Percentiles rank a stretch among this genome's conserved stretches.
These are phyloP conservation scores for Redunca redunca DNA, from an alignment of 2,113 vertebrate genomes.

Conservation along the genomic window DNA sequence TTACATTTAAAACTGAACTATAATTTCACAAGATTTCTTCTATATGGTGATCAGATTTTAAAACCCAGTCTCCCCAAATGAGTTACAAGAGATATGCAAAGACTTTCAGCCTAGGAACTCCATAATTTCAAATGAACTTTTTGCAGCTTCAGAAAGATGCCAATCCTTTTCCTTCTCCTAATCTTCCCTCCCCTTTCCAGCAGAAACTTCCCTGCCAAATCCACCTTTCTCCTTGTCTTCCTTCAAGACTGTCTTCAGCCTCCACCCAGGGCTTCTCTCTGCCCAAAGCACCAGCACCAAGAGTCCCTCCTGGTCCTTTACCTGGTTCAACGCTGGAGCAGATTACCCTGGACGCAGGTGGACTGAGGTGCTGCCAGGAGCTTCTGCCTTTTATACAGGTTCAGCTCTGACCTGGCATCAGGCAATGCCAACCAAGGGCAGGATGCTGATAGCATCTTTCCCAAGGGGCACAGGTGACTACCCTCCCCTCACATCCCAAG, in stretches of 20 bases:
- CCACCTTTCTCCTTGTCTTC: not conserved
- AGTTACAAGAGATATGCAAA: not conserved
- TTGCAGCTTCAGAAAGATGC: not conserved
- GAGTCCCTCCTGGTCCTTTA: not conserved
- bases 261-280: not conserved
- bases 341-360: not conserved
- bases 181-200: not conserved
- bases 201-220: too few relatives aligned
- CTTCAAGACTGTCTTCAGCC: not conserved
- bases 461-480: not conserved
- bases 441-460: constrained; percentile 4
- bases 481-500: not conserved
- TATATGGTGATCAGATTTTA: not conserved
- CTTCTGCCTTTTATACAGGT: constrained; percentile 47
- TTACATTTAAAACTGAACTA: not conserved
- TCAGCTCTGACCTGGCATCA: not conserved
- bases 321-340: constrained; percentile 21
- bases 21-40: not conserved
- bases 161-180: not conserved
- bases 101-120: not conserved
- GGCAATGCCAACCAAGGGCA: not conserved
- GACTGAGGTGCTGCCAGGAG: not conserved
- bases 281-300: not conserved
- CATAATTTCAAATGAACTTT: not conserved
- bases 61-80: not conserved